phyloP scores from a whole-genome alignment of 2,797 vertebrate genomes.

The Parotocinclus haroldoi region DNA sequence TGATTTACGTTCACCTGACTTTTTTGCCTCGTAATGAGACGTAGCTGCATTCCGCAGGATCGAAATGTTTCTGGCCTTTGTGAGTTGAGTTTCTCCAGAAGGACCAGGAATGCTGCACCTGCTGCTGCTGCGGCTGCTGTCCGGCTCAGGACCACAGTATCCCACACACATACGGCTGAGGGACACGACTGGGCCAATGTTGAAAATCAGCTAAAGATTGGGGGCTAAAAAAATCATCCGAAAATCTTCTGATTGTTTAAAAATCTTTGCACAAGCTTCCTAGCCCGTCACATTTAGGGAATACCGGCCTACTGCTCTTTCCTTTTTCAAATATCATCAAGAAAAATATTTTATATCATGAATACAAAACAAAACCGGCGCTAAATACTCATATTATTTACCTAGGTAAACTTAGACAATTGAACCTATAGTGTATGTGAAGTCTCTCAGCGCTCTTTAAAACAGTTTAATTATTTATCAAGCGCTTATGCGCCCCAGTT shows the following conservation, averaged over 20 bases:
- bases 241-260: too few relatives aligned
- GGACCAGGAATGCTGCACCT: not conserved
- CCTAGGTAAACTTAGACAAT: too few relatives aligned
- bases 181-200: too few relatives aligned
- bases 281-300: too few relatives aligned
- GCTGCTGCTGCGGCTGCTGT: not conserved
- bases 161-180: not conserved
- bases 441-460: conserved; percentile 62
- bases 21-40: not conserved
- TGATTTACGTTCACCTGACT: not conserved
- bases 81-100: not conserved
- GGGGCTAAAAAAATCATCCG: too few relatives aligned
- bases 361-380: too few relatives aligned
- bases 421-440: not conserved
- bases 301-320: too few relatives aligned
- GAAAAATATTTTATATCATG: too few relatives aligned
- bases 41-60: not conserved
- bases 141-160: not conserved
- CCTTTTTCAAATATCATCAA: too few relatives aligned
- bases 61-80: not conserved
- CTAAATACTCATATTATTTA: too few relatives aligned
- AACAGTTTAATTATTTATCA: conserved; percentile 77
- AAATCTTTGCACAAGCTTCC: too few relatives aligned
- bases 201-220: too few relatives aligned
- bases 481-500: conserved; percentile 64